A percentile compares a stretch with the other conserved stretches of the same genome.
Conservation (phyloP, 1,140 invertebrate genomes). For the Drosophila watanabei region DNA sequence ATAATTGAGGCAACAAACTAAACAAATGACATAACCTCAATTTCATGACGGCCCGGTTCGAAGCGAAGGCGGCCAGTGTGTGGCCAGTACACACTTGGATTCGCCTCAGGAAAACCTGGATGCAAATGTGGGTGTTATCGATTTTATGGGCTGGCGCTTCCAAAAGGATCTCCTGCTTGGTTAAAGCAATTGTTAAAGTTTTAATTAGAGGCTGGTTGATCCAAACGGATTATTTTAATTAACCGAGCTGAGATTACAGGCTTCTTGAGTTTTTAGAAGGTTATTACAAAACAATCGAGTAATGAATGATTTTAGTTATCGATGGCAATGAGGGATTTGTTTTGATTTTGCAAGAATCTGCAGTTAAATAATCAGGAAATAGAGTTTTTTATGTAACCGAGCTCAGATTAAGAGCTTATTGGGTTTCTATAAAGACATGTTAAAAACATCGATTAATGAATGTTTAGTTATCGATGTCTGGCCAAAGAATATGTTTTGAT, state of each 20-base stretch:
- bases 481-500: too few relatives aligned
- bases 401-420: too few relatives aligned
- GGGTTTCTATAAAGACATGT: too few relatives aligned
- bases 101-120: constrained; percentile 22
- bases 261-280: not conserved
- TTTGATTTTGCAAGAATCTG: too few relatives aligned
- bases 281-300: not conserved
- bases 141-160: constrained; percentile 17
- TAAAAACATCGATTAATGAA: too few relatives aligned
- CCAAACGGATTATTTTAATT: not conserved
- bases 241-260: not conserved
- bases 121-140: constrained; percentile 17
- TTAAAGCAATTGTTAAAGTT: constrained; percentile 3
- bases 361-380: too few relatives aligned
- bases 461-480: too few relatives aligned
- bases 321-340: not conserved
- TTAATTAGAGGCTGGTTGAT: not conserved
- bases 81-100: constrained; percentile 22
- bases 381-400: too few relatives aligned
- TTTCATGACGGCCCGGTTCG: constrained; percentile 63
- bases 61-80: constrained; percentile 26
- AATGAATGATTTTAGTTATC: not conserved
- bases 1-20: constrained; percentile 78
- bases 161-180: not conserved
- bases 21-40: constrained; percentile 78